phyloP scores from a whole-genome alignment of 1,140 invertebrate genomes.

The Samia ricini region DNA sequence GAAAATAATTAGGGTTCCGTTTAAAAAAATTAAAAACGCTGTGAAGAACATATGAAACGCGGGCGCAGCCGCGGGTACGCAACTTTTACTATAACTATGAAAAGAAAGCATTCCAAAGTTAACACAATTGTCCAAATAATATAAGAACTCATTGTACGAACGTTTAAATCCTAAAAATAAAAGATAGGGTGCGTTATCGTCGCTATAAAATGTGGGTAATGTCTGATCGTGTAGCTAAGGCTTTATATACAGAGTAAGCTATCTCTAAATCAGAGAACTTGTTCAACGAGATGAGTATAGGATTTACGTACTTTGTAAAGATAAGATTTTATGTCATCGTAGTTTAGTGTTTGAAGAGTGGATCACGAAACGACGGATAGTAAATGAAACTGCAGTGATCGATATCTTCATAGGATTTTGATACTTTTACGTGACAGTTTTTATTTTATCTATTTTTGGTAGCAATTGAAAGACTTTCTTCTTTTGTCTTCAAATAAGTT shows the following conservation, averaged over 20 bases:
- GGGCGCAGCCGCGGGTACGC: too few relatives aligned
- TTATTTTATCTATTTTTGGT: too few relatives aligned
- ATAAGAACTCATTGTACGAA: constrained; percentile 17
- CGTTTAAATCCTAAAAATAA: constrained; percentile 17
- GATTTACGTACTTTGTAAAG: neutral
- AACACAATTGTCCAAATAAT: too few relatives aligned
- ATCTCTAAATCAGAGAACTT: neutral
- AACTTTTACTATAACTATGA: too few relatives aligned
- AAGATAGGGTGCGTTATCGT: constrained; percentile 20
- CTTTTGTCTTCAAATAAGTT: too few relatives aligned
- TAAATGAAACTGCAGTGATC: neutral
- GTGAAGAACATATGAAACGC: too few relatives aligned
- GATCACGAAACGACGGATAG: neutral
- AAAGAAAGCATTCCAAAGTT: too few relatives aligned
- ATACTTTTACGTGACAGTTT: too few relatives aligned
- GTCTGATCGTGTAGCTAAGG: constrained; percentile 2
- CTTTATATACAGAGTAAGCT: constrained; percentile 10
- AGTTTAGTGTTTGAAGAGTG: neutral
- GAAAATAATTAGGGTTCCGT: too few relatives aligned
- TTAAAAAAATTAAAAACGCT: too few relatives aligned
- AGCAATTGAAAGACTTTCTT: too few relatives aligned
- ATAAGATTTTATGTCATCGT: neutral
- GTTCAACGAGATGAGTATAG: neutral
- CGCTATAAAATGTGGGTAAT: constrained; percentile 20
- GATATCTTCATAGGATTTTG: too few relatives aligned